Percentiles rank a stretch among this genome's conserved stretches.
Evolutionary conservation across 2,797 vertebrate species (phyloP).

Genomic region (Catharus ustulatus): DNA sequence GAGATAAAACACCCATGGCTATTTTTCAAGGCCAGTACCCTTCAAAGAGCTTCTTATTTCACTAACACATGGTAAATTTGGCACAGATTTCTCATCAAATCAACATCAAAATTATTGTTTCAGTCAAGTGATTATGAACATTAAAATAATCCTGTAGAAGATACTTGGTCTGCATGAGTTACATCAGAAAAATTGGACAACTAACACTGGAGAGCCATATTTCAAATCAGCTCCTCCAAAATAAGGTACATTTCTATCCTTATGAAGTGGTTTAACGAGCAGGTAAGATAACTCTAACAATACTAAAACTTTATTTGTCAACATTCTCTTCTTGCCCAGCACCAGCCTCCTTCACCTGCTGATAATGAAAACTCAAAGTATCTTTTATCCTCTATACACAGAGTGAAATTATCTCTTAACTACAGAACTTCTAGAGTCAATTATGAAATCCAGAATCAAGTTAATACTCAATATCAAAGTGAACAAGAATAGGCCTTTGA

Average conservation of each 20-base stretch:
- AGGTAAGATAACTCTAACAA: background rate
- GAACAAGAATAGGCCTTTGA: background rate
- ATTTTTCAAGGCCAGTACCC: slow-evolving; percentile 3
- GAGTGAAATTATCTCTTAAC: background rate
- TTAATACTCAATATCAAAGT: background rate
- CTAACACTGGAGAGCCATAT: background rate
- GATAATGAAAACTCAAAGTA: background rate
- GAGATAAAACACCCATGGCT: background rate
- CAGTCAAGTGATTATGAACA: background rate
- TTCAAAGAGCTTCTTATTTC: background rate
- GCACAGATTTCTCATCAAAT: background rate
- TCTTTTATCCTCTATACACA: background rate
- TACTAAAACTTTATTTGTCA: background rate
- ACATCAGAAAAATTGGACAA: background rate
- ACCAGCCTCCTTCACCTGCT: background rate
- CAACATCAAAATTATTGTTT: background rate
- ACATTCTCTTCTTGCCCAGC: background rate
- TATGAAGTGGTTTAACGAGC: background rate
- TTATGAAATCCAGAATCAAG: background rate
- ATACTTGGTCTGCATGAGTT: background rate
- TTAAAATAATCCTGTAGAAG: background rate
- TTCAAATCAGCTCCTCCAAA: background rate
- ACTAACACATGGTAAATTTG: background rate
- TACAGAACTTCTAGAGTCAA: background rate
- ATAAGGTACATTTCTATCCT: background rate